Evolutionary conservation across 2,113 vertebrate genomes (phyloP).

Genomic region (Melanocharis versteri): DNA sequence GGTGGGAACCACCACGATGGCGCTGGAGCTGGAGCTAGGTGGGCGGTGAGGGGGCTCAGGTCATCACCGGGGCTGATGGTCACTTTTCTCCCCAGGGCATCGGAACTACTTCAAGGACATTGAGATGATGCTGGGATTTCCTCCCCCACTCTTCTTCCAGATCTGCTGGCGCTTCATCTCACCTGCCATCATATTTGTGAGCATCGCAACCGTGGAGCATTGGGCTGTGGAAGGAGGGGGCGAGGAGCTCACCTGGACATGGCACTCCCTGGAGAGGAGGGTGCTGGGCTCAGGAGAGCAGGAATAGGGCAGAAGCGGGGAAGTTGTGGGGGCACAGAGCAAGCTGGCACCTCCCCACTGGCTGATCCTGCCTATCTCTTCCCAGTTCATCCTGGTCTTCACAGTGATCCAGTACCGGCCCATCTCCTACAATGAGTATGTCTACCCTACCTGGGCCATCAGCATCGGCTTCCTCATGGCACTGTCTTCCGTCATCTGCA

Average conservation of each 20-base stretch:
- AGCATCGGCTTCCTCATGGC: conserved; percentile 93
- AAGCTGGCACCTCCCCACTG: background rate
- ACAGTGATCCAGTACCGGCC: conserved; percentile 97
- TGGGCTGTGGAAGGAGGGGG: background rate
- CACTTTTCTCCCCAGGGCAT: conserved; percentile 75
- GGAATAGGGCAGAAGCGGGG: background rate
- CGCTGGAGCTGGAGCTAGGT: background rate
- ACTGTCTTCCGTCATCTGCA: conserved; percentile 92
- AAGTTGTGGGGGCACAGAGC: fast-evolving
- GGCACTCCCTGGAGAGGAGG: background rate
- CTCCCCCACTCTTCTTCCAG: conserved; percentile 95
- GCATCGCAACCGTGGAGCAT: background rate
- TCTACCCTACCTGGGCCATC: conserved; percentile 92
- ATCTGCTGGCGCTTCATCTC: conserved; percentile 98
- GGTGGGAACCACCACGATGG: fast-evolving
- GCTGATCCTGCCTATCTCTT: background rate
- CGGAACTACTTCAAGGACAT: conserved; percentile 96
- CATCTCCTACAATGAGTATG: conserved; percentile 92
- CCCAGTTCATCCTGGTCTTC: conserved; percentile 96
- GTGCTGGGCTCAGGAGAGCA: background rate
- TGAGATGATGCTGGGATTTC: conserved; percentile 99
- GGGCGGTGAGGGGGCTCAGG: fast-evolving
- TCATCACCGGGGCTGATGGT: background rate
- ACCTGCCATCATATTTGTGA: conserved; percentile 92
- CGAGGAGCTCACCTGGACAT: background rate